These are phyloP conservation scores for Drosophila lowei DNA, from an alignment of 1,140 invertebrate species.

Conservation along the genomic window DNA sequence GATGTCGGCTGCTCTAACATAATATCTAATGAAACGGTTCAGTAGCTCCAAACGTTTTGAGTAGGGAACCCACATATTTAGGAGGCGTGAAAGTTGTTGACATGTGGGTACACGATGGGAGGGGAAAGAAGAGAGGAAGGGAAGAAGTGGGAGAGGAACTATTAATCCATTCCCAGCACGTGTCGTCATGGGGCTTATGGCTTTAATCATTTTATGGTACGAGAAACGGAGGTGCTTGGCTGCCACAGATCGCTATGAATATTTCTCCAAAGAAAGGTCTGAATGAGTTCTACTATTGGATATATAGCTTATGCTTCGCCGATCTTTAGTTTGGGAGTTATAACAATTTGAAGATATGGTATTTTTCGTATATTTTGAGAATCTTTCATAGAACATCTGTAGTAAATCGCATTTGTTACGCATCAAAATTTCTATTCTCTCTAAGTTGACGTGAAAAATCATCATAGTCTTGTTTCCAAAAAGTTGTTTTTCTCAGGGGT, in stretches of 20 bases:
- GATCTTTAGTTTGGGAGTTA: too few relatives aligned
- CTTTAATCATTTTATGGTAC: constrained; percentile 14
- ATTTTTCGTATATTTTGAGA: constrained; percentile 4
- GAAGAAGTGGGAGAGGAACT: background rate
- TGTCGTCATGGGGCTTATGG: constrained; percentile 27
- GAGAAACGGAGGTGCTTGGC: background rate
- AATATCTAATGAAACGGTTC: constrained; percentile 67
- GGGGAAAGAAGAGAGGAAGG: background rate
- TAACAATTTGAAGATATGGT: too few relatives aligned
- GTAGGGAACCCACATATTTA: constrained; percentile 57
- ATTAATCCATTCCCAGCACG: constrained; percentile 40
- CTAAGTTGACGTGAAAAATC: constrained; percentile 60
- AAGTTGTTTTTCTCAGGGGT: constrained; percentile 63
- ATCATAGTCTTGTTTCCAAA: constrained; percentile 25
- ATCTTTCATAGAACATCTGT: constrained; percentile 6
- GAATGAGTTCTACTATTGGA: background rate
- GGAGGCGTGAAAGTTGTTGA: constrained; percentile 68
- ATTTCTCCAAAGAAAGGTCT: background rate
- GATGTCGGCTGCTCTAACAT: constrained; percentile 54
- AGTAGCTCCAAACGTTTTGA: constrained; percentile 36
- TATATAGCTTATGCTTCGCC: too few relatives aligned
- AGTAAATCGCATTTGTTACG: constrained; percentile 45
- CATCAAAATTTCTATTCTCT: constrained; percentile 40
- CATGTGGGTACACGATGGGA: constrained; percentile 50
- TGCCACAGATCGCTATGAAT: background rate